Evolutionary conservation across 2,888 invertebrate genomes (phyloP).

Genomic region (Agrotis clavis): DNA sequence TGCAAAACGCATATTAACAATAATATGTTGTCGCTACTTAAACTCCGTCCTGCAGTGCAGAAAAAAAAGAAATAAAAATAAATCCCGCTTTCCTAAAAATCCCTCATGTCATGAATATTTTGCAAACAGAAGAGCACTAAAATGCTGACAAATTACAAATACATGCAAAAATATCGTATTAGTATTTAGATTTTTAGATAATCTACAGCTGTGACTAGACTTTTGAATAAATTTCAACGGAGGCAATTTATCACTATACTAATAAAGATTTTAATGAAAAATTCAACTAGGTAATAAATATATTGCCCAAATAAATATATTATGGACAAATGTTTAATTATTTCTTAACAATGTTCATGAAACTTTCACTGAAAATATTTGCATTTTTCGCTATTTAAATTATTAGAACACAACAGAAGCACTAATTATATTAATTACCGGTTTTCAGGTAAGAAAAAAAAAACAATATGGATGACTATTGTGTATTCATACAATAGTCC

Average conservation of each 20-base stretch:
- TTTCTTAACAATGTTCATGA: background rate
- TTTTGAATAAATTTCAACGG: background rate
- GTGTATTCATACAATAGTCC: too few species aligned
- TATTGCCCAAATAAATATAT: background rate
- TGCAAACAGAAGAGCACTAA: background rate
- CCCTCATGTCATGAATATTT: background rate
- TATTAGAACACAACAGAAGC: conserved; percentile 45
- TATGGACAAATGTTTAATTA: conserved; percentile 1
- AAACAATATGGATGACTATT: background rate
- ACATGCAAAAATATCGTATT: background rate
- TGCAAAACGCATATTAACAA: background rate
- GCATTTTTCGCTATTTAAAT: conserved; percentile 28
- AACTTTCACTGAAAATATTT: conserved; percentile 54
- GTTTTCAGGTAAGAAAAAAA: conserved; percentile 16
- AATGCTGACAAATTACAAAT: background rate
- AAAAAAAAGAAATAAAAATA: too few species aligned
- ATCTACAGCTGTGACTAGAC: background rate
- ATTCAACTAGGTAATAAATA: background rate
- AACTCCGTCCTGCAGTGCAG: too few species aligned
- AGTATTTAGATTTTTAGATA: background rate
- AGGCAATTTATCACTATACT: background rate
- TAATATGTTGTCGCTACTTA: too few species aligned
- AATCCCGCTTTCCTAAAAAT: too few species aligned
- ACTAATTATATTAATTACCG: conserved; percentile 54
- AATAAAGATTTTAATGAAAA: background rate